Conservation (phyloP, 2,113 vertebrate genomes). For the Odobenus rosmarus region DNA sequence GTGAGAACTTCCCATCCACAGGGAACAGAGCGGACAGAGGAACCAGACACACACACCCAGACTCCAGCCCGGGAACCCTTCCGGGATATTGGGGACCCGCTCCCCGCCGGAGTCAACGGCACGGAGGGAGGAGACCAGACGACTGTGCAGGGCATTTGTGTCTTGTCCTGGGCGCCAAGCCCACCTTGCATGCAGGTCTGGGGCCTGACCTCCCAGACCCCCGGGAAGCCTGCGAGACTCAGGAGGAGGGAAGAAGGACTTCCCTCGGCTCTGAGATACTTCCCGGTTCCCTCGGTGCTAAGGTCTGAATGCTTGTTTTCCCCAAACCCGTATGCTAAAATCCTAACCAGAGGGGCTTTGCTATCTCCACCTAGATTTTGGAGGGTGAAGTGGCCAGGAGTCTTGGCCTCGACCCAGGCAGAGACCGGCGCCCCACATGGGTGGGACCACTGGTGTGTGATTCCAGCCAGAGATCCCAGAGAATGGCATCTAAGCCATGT, state of each 20-base stretch:
- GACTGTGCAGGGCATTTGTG: background rate
- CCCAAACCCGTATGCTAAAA: background rate
- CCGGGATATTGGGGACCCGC: background rate
- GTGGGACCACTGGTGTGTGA: background rate
- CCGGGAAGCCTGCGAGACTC: background rate
- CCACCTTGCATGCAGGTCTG: background rate
- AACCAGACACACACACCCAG: background rate
- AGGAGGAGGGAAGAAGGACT: background rate
- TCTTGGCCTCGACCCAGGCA: background rate
- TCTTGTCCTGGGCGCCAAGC: background rate
- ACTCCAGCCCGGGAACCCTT: background rate
- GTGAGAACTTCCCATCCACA: background rate
- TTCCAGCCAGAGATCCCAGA: background rate
- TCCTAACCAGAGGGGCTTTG: background rate
- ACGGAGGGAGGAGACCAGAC: background rate
- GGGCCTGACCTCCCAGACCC: background rate
- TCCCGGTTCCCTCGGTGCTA: background rate
- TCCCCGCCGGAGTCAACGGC: background rate
- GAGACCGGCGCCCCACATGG: background rate
- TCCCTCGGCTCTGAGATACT: background rate
- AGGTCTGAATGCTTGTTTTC: background rate
- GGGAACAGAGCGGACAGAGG: background rate
- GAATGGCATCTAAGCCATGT: no score
- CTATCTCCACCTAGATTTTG: background rate
- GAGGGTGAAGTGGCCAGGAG: background rate